These are phyloP conservation scores for Amblyopsis rosae DNA, from an alignment of 2,113 vertebrate species.

Conservation along the genomic window DNA sequence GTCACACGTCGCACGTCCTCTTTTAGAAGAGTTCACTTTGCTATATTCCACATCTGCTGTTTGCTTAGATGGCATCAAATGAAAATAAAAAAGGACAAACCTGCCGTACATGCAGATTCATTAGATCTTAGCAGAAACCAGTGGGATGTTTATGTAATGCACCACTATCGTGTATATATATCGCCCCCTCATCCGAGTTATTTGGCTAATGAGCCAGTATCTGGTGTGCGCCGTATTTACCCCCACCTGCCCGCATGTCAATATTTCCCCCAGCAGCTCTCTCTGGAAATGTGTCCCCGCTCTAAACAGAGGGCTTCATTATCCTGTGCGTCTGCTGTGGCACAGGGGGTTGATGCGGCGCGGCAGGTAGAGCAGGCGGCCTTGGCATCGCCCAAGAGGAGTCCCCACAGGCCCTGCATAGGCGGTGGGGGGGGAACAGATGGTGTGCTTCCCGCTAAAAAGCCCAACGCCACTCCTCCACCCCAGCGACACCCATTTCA, in stretches of 20 bases:
- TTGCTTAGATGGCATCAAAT: not conserved
- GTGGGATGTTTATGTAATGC: conserved; percentile 14
- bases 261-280: conserved; percentile 44
- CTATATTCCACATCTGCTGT: conserved; percentile 33
- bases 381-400: conserved; percentile 72
- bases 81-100: conserved; percentile 14
- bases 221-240: conserved; percentile 58
- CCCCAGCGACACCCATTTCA: conserved; percentile 47
- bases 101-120: conserved; percentile 23
- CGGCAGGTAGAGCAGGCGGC: conserved; percentile 22
- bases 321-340: conserved; percentile 62
- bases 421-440: conserved; percentile 74
- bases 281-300: conserved; percentile 53
- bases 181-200: conserved; percentile 21
- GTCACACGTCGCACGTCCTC: conserved; percentile 8
- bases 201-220: conserved; percentile 57
- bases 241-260: conserved; percentile 70
- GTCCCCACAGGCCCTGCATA: conserved; percentile 61
- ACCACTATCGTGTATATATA: conserved; percentile 26
- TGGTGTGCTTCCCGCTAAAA: conserved; percentile 73
- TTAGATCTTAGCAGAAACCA: conserved; percentile 20
- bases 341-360: conserved; percentile 63
- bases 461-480: conserved; percentile 56
- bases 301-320: conserved; percentile 70
- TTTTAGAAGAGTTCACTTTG: not conserved